Conservation (phyloP, 1,140 invertebrate genomes). For the Venturia canescens region DNA sequence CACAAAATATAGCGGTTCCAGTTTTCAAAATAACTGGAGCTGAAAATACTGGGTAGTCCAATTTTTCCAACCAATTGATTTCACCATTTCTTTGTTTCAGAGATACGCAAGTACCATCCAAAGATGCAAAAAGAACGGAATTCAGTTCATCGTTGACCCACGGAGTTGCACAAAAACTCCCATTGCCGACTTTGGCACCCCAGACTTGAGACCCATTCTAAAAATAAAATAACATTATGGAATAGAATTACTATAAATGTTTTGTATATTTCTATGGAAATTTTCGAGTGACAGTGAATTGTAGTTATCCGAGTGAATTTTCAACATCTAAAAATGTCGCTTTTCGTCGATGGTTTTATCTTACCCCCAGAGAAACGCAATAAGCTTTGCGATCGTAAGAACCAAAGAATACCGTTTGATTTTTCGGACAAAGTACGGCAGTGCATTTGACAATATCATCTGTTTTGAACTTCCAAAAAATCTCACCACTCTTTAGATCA, state of each 20-base stretch:
- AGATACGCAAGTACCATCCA: constrained; percentile 79
- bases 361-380: constrained; percentile 79
- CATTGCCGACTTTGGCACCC: constrained; percentile 72
- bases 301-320: no score
- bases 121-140: constrained; percentile 77
- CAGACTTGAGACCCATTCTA: constrained; percentile 73
- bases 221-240: constrained; percentile 47
- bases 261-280: no score
- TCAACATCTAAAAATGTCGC: neutral
- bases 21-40: constrained; percentile 77
- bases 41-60: constrained; percentile 81
- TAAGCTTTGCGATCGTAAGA: constrained; percentile 84
- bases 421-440: constrained; percentile 73
- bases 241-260: neutral
- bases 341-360: neutral
- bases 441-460: constrained; percentile 82
- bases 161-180: constrained; percentile 81
- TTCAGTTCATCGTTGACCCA: constrained; percentile 73
- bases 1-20: constrained; percentile 77
- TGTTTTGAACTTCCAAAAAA: constrained; percentile 81
- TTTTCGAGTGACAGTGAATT: no score
- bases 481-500: constrained; percentile 75
- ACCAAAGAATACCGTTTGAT: constrained; percentile 79
- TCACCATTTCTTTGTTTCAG: constrained; percentile 72
- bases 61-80: constrained; percentile 76